phyloP scores from a whole-genome alignment of 2,797 vertebrate genomes.

The Coccyzus lansbergi region DNA sequence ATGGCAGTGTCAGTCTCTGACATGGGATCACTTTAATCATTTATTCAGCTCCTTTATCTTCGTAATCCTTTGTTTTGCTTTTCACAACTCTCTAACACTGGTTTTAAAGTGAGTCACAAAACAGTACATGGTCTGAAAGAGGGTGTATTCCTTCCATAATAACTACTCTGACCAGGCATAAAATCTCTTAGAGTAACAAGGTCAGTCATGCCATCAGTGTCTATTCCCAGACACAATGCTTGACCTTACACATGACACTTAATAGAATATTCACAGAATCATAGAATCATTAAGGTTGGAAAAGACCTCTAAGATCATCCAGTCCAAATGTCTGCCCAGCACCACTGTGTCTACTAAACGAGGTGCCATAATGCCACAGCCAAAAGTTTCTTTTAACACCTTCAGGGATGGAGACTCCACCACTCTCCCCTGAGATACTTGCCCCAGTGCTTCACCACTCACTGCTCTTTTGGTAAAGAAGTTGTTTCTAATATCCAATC shows the following conservation, averaged over 20 bases:
- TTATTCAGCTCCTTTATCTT: neutral
- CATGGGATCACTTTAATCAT: accelerated
- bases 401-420: too few species aligned
- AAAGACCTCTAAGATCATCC: too few species aligned
- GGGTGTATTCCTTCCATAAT: neutral
- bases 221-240: accelerated
- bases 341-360: too few species aligned
- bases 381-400: too few species aligned
- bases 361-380: too few species aligned
- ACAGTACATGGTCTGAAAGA: neutral
- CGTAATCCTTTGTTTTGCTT: neutral
- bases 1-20: neutral
- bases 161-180: neutral
- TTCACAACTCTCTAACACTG: neutral
- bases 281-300: too few species aligned
- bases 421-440: too few species aligned
- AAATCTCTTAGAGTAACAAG: neutral
- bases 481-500: too few species aligned
- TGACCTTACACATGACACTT: neutral
- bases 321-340: too few species aligned
- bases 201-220: neutral
- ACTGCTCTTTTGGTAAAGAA: too few species aligned
- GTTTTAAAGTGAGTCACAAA: neutral
- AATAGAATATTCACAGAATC: neutral
- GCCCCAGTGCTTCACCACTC: too few species aligned